A percentile compares a stretch with the other conserved stretches of the same genome.
Evolutionary conservation across 2,888 invertebrate genomes (phyloP).

Genomic region (Ditula angustiorana): DNA sequence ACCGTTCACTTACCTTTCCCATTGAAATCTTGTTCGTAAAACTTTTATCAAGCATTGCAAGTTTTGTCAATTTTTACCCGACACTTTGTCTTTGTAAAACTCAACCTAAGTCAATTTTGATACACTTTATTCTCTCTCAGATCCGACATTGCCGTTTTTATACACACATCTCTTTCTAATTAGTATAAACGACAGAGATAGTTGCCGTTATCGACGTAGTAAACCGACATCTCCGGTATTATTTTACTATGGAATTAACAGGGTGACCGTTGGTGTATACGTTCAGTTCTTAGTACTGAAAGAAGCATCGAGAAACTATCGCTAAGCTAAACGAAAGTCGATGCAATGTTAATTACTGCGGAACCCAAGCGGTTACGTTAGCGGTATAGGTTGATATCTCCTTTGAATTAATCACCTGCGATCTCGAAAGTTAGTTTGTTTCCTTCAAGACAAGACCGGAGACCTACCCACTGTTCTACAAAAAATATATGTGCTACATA

Average conservation of each 20-base stretch:
- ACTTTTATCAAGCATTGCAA: neutral
- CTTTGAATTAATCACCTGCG: neutral
- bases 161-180: neutral
- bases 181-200: neutral
- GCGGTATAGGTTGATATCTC: neutral
- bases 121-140: too few species aligned
- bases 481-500: too few species aligned
- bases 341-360: constrained; percentile 27
- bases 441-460: too few species aligned
- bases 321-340: constrained; percentile 30
- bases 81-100: neutral
- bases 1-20: neutral
- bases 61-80: neutral
- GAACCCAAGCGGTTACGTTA: neutral
- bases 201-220: too few species aligned
- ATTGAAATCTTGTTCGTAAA: neutral
- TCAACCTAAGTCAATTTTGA: neutral
- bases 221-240: neutral
- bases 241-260: constrained; percentile 57
- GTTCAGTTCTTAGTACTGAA: constrained; percentile 50
- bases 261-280: constrained; percentile 58
- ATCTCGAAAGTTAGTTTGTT: neutral
- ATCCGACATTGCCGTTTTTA: too few species aligned
- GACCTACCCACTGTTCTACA: too few species aligned
- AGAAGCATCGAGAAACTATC: constrained; percentile 55